These are phyloP conservation scores for Sminthurides aquaticus DNA, from an alignment of 2,888 invertebrate species.

Conservation along the genomic window DNA sequence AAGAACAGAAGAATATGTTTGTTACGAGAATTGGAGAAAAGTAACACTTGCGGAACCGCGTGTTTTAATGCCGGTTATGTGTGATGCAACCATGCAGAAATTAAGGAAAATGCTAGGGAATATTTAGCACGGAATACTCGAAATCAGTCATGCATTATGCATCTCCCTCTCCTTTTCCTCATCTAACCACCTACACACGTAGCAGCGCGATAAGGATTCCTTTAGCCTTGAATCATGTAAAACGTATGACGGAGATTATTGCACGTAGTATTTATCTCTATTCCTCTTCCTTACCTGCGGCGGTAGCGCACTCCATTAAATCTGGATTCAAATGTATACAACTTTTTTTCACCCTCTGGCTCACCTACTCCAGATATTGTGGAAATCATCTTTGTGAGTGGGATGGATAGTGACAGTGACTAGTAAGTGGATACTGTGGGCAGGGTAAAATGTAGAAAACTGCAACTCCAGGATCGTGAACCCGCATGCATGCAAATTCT, in stretches of 20 bases:
- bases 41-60: too few relatives aligned
- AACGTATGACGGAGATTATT: too few relatives aligned
- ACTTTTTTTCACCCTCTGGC: not conserved
- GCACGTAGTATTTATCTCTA: too few relatives aligned
- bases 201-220: not conserved
- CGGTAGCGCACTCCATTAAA: not conserved
- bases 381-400: too few relatives aligned
- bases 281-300: too few relatives aligned
- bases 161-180: not conserved
- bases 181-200: not conserved
- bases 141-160: not conserved
- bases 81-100: not conserved
- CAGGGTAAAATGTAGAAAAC: not conserved
- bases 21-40: too few relatives aligned
- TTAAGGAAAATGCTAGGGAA: not conserved
- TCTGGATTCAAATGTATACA: not conserved
- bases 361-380: not conserved
- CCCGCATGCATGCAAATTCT: not conserved
- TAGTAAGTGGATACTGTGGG: too few relatives aligned
- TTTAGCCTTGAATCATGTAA: not conserved
- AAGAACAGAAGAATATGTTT: too few relatives aligned
- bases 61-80: too few relatives aligned
- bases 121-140: not conserved
- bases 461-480: not conserved
- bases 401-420: too few relatives aligned